A percentile compares a stretch with the other conserved stretches of the same genome.
phyloP scores from a whole-genome alignment of 1,140 invertebrate species.

The Gryllus bimaculatus region DNA sequence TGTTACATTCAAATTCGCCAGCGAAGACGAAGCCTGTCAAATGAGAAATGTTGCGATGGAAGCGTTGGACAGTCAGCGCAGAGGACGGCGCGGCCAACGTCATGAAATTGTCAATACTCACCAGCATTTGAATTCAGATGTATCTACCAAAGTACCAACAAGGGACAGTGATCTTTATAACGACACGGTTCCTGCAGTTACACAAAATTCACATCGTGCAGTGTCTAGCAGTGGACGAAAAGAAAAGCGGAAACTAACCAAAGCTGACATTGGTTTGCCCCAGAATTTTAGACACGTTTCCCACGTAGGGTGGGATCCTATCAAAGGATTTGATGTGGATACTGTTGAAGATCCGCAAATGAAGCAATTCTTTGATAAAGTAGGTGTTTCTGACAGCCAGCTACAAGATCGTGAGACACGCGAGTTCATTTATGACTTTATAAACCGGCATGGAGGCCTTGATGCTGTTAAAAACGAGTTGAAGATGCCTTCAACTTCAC shows the following conservation, averaged over 20 bases:
- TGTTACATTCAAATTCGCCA: conserved; percentile 87
- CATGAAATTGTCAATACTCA: background rate
- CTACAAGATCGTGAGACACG: conserved; percentile 76
- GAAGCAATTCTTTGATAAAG: conserved; percentile 65
- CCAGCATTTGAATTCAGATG: background rate
- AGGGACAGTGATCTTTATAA: background rate
- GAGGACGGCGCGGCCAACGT: background rate
- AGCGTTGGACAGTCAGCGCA: conserved; percentile 42
- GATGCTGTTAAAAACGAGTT: conserved; percentile 53
- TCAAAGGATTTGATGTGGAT: conserved; percentile 65
- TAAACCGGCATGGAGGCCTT: conserved; percentile 70
- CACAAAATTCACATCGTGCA: background rate
- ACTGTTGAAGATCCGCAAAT: conserved; percentile 62
- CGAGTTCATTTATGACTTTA: conserved; percentile 91
- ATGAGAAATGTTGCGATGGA: conserved; percentile 58
- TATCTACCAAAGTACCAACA: background rate
- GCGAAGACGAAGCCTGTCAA: conserved; percentile 69
- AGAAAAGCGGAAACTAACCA: conserved; percentile 55
- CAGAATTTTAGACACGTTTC: conserved; percentile 81
- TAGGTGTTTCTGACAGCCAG: conserved; percentile 70
- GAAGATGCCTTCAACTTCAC: conserved; percentile 28
- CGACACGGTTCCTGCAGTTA: background rate
- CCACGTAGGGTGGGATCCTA: conserved; percentile 82
- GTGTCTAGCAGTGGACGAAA: conserved; percentile 6
- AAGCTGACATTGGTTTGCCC: conserved; percentile 84